Evolutionary conservation across 2,113 vertebrate species (phyloP), one percentile per base, ranked within the genome.

Genomic region (Labrus mixtus): DNA sequence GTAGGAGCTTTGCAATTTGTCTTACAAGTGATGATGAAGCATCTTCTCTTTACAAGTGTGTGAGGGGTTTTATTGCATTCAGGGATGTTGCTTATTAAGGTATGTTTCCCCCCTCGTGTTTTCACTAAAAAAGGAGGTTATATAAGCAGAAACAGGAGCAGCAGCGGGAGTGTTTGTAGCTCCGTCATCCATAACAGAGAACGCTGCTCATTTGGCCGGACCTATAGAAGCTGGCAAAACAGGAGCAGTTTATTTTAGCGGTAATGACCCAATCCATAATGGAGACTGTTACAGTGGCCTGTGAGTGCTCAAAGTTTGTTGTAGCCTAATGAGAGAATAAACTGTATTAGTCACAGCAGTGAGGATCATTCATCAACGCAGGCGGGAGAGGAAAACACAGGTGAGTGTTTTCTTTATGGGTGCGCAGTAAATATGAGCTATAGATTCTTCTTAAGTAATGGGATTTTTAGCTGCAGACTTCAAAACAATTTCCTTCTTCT

Each of bases 211-310:
- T 87, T 85, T 82, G 63, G 73, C 74, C 17, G 15, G 56, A 58
- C 33, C 39, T 51, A 36, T 73, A 79, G 63, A 68, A 84, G 73
- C 78, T 78, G 71, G 81, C 53, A 55, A 81, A 86, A 87, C 79
- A 78, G 71, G 71, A 36, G 58, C 54, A 65, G 86, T 90, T 92
- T 90, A 81, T 90, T 90, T 88, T 73, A 75, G 76, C 80, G 64
- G 62, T 91, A 92, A 92, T 87, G 89, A 84, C 72, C 84, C 61
- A 60, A 90, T 92, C 86, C 66, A 92, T 92, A 88, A 91, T 13
- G 43, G 60, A 76, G 84, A 78, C 70, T 63, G 79, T 63, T 81
- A 54, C 64, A 66, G 78, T 77, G 87, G 63, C 63, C 82, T 68
- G 59, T 60, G 76, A 76, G 78, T 11, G 76, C 54, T 68, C 57